A percentile compares a stretch with the other conserved stretches of the same genome.
Evolutionary conservation across 2,797 vertebrate species (phyloP).

Genomic region (Acrossocheilus wenchowensis): DNA sequence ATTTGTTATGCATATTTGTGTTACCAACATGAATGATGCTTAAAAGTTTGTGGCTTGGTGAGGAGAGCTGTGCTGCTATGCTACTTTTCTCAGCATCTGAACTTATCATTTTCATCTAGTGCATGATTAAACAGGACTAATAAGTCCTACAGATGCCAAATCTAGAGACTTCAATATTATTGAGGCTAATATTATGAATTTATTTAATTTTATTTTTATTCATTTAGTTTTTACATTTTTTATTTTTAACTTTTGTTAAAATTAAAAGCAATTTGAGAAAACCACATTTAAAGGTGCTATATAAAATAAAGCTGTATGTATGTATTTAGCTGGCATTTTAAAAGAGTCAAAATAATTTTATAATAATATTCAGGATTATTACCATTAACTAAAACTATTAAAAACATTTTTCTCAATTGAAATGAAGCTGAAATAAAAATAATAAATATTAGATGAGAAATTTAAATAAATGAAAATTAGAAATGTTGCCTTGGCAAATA

Average conservation of each 20-base stretch:
- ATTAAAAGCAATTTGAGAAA: not conserved
- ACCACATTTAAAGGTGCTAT: not conserved
- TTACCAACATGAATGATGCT: not conserved
- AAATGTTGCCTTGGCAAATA: not conserved
- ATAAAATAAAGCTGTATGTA: not conserved
- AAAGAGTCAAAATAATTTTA: too few relatives aligned
- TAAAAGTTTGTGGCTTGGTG: not conserved
- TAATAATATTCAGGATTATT: not conserved
- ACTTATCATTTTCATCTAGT: not conserved
- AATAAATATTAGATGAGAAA: not conserved
- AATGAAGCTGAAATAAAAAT: not conserved
- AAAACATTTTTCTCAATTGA: not conserved
- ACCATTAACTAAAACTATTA: not conserved
- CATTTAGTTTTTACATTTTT: not conserved
- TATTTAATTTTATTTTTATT: not conserved
- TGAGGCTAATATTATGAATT: not conserved
- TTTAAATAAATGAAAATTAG: not conserved
- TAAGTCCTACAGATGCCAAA: not conserved
- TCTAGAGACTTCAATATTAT: not conserved
- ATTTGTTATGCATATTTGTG: not conserved
- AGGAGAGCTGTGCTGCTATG: not conserved
- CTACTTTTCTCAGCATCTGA: not conserved
- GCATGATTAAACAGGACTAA: not conserved
- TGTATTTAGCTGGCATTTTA: not conserved
- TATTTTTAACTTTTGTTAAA: not conserved